Percentiles rank a stretch among this genome's conserved stretches.
phyloP scores from a whole-genome alignment of 2,888 invertebrate species.

The Ichneumoninae sp. region DNA sequence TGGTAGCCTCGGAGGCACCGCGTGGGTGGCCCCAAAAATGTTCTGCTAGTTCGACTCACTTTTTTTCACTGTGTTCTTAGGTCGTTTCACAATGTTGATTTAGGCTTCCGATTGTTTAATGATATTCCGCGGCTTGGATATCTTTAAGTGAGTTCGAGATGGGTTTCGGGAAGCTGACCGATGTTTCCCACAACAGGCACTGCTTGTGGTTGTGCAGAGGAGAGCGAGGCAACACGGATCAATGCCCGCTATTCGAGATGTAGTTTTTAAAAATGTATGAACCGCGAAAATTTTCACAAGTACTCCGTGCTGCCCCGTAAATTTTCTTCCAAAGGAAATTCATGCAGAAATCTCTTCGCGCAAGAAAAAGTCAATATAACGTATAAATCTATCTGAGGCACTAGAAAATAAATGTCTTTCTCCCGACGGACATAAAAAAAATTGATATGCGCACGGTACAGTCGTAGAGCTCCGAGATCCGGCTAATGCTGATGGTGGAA shows the following conservation, averaged over 20 bases:
- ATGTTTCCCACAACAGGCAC: conserved; percentile 42
- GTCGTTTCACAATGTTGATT: conserved; percentile 71
- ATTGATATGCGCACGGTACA: conserved; percentile 19
- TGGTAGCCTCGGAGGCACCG: conserved; percentile 53
- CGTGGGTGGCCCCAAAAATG: conserved; percentile 74
- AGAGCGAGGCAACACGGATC: background rate
- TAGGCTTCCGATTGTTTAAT: conserved; percentile 75
- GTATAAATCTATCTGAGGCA: background rate
- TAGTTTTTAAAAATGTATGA: conserved; percentile 8
- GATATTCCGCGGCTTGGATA: conserved; percentile 60
- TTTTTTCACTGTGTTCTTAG: conserved; percentile 62
- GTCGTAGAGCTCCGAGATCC: conserved; percentile 27
- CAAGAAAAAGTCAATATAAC: conserved; percentile 30
- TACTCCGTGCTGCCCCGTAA: conserved; percentile 16
- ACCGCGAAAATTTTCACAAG: conserved; percentile 26
- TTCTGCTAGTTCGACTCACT: conserved; percentile 66
- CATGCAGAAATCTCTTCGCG: background rate
- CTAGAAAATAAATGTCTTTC: conserved; percentile 25
- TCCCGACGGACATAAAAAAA: conserved; percentile 35
- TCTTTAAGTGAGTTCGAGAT: conserved; percentile 51
- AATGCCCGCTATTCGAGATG: background rate
- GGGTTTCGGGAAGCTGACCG: background rate
- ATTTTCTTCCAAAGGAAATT: background rate
- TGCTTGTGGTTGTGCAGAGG: background rate
- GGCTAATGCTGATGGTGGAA: conserved; percentile 51